A percentile compares a stretch with the other conserved stretches of the same genome.
Evolutionary conservation across 2,797 vertebrate species (phyloP).

Genomic region (Pteronotus mesoamericanus): DNA sequence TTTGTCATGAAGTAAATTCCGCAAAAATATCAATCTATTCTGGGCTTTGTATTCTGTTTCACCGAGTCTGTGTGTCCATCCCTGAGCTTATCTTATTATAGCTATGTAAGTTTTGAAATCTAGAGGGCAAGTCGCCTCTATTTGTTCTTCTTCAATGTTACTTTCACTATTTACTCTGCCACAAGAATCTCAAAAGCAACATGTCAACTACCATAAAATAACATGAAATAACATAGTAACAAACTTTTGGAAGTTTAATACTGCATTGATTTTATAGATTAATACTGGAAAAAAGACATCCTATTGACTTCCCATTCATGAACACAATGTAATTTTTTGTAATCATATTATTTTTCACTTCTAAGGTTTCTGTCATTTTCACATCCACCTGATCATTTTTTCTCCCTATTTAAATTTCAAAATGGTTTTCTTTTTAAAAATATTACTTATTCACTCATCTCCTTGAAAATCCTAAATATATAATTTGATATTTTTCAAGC

Average conservation of each 20-base stretch:
- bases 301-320: not conserved
- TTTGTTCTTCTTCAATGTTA: conserved; percentile 13
- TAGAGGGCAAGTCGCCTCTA: not conserved
- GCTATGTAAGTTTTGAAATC: not conserved
- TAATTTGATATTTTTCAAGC: conserved; percentile 12
- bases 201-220: not conserved
- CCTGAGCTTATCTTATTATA: not conserved
- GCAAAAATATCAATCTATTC: not conserved
- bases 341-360: not conserved
- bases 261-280: not conserved
- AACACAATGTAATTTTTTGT: not conserved
- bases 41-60: not conserved
- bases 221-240: too few relatives aligned
- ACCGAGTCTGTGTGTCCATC: not conserved
- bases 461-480: conserved; percentile 22
- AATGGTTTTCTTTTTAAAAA: conserved; percentile 7
- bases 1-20: not conserved
- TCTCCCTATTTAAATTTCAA: not conserved
- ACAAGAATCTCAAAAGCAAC: not conserved
- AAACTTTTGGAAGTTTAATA: not conserved
- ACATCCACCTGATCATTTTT: not conserved
- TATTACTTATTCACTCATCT: not conserved
- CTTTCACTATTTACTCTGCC: not conserved
- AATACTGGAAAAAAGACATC: not conserved
- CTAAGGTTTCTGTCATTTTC: conserved; percentile 16